A percentile compares a stretch with the other conserved stretches of the same genome.
Evolutionary conservation across 2,113 vertebrate genomes (phyloP).

Genomic region (Coptodon rendalli): DNA sequence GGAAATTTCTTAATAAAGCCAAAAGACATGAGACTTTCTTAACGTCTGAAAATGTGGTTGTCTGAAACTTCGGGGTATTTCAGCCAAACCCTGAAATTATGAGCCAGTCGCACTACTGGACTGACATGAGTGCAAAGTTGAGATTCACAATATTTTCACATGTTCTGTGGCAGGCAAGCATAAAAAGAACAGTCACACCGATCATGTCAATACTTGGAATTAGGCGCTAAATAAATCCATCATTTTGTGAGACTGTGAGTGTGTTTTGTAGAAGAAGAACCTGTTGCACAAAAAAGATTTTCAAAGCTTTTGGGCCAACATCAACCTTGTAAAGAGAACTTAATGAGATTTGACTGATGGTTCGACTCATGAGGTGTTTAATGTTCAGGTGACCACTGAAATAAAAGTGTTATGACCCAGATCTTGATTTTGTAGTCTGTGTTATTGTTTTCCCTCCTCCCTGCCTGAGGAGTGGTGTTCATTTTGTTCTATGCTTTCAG

Average conservation of each 20-base stretch:
- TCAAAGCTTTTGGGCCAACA: background rate
- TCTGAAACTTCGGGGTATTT: background rate
- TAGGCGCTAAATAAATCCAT: background rate
- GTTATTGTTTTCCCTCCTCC: background rate
- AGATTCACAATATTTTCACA: background rate
- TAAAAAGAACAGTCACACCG: background rate
- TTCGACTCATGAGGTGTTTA: background rate
- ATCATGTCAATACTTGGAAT: background rate
- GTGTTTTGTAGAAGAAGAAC: accelerated
- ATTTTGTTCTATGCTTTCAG: background rate
- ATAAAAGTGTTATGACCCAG: background rate
- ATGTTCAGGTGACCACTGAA: background rate
- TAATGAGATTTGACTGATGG: background rate
- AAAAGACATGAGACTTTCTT: background rate
- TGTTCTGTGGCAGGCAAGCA: background rate
- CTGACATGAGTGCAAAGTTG: background rate
- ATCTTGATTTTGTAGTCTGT: background rate
- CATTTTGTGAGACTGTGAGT: accelerated
- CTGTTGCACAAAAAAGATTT: accelerated
- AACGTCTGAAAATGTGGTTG: background rate
- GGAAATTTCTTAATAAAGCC: background rate
- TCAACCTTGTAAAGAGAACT: background rate
- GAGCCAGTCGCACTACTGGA: accelerated
- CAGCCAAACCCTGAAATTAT: background rate
- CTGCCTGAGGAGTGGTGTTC: background rate